phyloP scores from a whole-genome alignment of 2,888 invertebrate species.

The Brachyopa scutellaris region DNA sequence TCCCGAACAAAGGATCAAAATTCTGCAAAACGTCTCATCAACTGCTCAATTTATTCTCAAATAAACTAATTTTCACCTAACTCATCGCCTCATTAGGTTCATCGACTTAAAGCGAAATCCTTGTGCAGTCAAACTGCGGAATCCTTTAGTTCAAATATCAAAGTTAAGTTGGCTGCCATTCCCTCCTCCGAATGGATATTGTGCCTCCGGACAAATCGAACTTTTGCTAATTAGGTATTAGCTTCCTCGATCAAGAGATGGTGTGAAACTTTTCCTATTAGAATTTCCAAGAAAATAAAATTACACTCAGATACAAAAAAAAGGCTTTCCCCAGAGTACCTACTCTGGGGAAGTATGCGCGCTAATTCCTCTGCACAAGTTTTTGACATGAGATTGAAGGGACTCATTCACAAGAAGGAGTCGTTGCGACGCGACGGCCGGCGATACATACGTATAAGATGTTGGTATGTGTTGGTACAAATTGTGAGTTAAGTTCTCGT shows the following conservation, averaged over 20 bases:
- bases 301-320: neutral
- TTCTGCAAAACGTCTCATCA: neutral
- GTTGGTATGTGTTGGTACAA: no score
- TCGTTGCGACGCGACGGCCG: no score
- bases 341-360: neutral
- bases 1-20: neutral
- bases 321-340: neutral
- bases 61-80: neutral
- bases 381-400: neutral
- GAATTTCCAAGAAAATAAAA: neutral
- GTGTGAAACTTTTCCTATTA: constrained; percentile 12
- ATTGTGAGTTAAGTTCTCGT: neutral
- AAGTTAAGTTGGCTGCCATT: neutral
- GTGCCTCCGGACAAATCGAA: constrained; percentile 6
- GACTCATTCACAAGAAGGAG: no score
- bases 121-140: neutral
- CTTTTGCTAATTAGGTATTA: constrained; percentile 20
- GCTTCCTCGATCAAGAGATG: neutral
- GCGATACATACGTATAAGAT: neutral
- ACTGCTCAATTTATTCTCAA: neutral
- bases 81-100: neutral
- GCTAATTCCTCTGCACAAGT: neutral
- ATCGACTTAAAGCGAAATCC: neutral
- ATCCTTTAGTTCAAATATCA: neutral
- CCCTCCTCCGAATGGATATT: neutral